Conservation (phyloP, 2,888 invertebrate species). For the Cancer borealis region DNA sequence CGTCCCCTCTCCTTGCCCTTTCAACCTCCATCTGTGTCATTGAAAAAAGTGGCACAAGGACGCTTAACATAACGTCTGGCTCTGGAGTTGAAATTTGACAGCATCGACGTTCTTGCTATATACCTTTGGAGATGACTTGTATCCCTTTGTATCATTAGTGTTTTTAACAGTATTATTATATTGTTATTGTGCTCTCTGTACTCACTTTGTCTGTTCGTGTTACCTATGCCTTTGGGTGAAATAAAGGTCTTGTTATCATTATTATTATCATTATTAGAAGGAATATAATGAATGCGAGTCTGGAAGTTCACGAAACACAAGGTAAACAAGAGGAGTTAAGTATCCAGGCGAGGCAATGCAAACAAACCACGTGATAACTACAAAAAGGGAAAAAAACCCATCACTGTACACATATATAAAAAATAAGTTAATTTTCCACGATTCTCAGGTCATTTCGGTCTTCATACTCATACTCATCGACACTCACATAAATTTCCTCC, state of each 20-base stretch:
- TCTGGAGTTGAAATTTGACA: neutral
- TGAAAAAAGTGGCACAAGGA: neutral
- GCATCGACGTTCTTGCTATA: neutral
- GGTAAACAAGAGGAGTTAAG: neutral
- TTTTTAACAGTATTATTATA: too few relatives aligned
- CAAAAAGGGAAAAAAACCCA: neutral
- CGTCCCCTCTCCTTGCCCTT: neutral
- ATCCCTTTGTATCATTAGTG: too few relatives aligned
- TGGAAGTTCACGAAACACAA: neutral
- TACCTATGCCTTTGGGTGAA: too few relatives aligned
- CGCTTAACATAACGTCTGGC: neutral
- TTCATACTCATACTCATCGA: neutral
- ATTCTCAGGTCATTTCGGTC: neutral
- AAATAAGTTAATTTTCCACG: too few relatives aligned
- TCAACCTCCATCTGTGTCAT: neutral
- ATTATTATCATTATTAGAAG: too few relatives aligned
- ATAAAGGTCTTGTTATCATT: too few relatives aligned
- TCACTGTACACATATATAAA: too few relatives aligned
- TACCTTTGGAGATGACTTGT: too few relatives aligned
- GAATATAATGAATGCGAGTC: neutral
- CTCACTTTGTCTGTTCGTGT: too few relatives aligned
- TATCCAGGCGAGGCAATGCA: too few relatives aligned
- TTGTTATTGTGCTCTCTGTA: too few relatives aligned
- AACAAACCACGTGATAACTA: neutral
- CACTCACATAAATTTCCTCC: neutral